Conservation (phyloP, 2,113 vertebrate genomes). For the Edolisoma coerulescens region DNA sequence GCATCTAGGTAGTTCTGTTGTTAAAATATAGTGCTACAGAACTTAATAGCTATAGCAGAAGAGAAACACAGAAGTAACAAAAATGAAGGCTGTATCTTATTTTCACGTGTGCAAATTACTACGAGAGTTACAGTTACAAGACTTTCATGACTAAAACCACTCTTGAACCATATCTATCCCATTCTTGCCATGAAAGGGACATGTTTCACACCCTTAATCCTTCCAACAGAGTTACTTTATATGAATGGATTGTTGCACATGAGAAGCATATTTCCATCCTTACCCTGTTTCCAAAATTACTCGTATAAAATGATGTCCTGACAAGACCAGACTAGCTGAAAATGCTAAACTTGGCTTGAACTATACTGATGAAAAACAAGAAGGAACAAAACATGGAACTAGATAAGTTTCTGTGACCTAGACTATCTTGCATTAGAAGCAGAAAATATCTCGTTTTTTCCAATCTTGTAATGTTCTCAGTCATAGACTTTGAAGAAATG, state of each 20-base stretch:
- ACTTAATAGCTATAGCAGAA: background rate
- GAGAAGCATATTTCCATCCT: background rate
- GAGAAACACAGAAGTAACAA: background rate
- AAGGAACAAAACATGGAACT: background rate
- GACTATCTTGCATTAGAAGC: background rate
- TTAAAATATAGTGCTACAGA: background rate
- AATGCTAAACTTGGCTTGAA: background rate
- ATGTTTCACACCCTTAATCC: background rate
- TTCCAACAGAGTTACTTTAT: background rate
- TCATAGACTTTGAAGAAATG: background rate
- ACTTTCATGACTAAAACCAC: background rate
- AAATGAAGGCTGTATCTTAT: background rate
- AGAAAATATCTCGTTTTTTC: background rate
- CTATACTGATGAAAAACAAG: background rate
- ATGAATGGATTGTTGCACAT: background rate
- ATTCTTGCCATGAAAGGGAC: background rate
- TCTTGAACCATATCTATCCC: fast-evolving
- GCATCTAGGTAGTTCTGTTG: background rate
- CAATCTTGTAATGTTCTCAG: background rate
- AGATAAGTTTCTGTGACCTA: too few relatives aligned
- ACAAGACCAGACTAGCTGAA: background rate
- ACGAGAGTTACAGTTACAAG: background rate
- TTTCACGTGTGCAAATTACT: background rate
- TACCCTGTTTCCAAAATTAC: background rate
- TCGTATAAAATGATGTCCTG: background rate